phyloP scores from a whole-genome alignment of 2,113 vertebrate genomes.

The Crypturellus undulatus region DNA sequence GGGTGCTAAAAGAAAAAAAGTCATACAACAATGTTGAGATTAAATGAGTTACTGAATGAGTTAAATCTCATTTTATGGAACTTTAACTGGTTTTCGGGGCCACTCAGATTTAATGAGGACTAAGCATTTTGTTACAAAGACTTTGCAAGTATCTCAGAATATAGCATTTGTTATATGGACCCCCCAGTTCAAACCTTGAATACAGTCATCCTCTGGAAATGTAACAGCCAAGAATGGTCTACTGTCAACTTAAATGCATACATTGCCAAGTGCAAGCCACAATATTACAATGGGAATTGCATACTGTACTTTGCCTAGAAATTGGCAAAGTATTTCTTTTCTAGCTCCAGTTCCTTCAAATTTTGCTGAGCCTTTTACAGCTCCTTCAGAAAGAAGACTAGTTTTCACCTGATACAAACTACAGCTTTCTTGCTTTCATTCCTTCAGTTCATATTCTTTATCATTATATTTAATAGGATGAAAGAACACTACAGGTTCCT shows the following conservation, averaged over 20 bases:
- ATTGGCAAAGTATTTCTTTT: neutral
- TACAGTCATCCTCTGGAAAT: neutral
- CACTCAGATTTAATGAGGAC: neutral
- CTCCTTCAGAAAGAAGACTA: constrained; percentile 40
- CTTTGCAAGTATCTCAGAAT: neutral
- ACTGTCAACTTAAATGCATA: neutral
- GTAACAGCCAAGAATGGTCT: neutral
- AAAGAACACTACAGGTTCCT: constrained; percentile 26
- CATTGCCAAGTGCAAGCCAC: neutral
- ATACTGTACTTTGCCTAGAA: neutral
- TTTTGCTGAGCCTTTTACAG: neutral
- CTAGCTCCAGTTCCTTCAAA: constrained; percentile 2
- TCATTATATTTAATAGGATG: constrained; percentile 44
- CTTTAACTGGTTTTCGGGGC: neutral
- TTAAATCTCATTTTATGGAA: neutral
- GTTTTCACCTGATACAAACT: neutral
- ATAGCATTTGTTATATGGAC: neutral
- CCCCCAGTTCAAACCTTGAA: neutral
- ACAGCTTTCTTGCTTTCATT: constrained; percentile 19
- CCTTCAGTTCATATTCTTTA: constrained; percentile 19
- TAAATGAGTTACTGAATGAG: too few species aligned
- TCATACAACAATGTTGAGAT: neutral
- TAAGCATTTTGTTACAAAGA: neutral
- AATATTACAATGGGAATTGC: neutral
- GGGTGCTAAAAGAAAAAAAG: neutral